A percentile compares a stretch with the other conserved stretches of the same genome.
Evolutionary conservation across 2,888 invertebrate genomes (phyloP).

Genomic region (Danaus chrysippus): DNA sequence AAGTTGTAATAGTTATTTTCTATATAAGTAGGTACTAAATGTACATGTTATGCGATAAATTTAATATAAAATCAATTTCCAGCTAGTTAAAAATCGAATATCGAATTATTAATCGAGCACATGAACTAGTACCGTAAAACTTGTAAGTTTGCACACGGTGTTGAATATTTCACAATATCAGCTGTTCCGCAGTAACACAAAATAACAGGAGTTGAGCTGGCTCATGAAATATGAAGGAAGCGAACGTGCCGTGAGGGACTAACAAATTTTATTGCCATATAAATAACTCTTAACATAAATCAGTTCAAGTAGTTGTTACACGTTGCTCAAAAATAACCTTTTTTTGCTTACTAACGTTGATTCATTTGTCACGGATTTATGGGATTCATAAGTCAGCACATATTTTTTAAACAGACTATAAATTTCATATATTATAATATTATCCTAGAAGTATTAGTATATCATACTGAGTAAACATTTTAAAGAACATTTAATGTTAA

Average conservation of each 20-base stretch:
- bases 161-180: conserved; percentile 24
- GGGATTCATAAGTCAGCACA: too few species aligned
- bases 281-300: conserved; percentile 28
- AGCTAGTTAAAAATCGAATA: not conserved
- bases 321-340: conserved; percentile 4
- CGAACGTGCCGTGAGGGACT: conserved; percentile 25
- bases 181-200: conserved; percentile 24
- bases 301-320: conserved; percentile 23
- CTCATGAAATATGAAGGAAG: conserved; percentile 31
- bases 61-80: too few species aligned
- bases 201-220: conserved; percentile 23
- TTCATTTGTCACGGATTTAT: conserved; percentile 11
- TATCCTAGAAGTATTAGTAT: too few species aligned
- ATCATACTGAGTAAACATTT: too few species aligned
- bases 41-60: too few species aligned
- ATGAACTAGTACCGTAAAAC: not conserved
- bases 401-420: too few species aligned
- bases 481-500: too few species aligned
- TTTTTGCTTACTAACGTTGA: not conserved
- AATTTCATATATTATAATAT: too few species aligned
- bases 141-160: conserved; percentile 5
- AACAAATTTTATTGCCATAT: conserved; percentile 30
- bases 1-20: too few species aligned
- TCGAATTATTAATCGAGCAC: not conserved
- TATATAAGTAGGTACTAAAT: too few species aligned